Evolutionary conservation across 2,797 vertebrate species (phyloP).

Genomic region (Oophaga sylvatica): DNA sequence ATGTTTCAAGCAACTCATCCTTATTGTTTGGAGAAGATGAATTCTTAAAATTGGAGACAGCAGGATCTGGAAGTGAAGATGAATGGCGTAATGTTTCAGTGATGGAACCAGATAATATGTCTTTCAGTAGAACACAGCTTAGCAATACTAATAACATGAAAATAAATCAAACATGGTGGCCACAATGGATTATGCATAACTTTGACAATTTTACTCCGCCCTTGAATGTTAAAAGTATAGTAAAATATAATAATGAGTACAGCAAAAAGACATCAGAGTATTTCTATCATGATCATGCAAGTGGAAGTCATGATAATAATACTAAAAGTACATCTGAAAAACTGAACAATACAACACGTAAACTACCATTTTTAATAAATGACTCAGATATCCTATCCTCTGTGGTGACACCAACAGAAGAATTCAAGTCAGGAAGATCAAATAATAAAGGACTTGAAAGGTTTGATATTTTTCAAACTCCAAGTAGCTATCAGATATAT

Average conservation of each 20-base stretch:
- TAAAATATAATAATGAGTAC: slow-evolving; percentile 62
- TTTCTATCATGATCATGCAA: slow-evolving; percentile 64
- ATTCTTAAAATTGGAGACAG: slow-evolving; percentile 58
- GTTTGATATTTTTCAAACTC: slow-evolving; percentile 29
- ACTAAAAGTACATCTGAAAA: slow-evolving; percentile 38
- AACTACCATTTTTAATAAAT: slow-evolving; percentile 55
- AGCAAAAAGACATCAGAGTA: slow-evolving; percentile 61
- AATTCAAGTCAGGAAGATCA: slow-evolving; percentile 58
- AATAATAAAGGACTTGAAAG: slow-evolving; percentile 52
- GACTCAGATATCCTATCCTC: slow-evolving; percentile 38
- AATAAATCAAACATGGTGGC: slow-evolving; percentile 20
- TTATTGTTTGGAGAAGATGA: slow-evolving; percentile 61
- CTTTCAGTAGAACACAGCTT: slow-evolving; percentile 54
- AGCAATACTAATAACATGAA: not conserved
- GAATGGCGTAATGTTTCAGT: slow-evolving; percentile 62
- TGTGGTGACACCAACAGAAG: slow-evolving; percentile 44
- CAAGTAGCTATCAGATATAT: slow-evolving; percentile 2
- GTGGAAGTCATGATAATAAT: slow-evolving; percentile 60
- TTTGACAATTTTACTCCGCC: slow-evolving; percentile 51
- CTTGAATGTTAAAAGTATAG: slow-evolving; percentile 49
- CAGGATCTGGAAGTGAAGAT: slow-evolving; percentile 65
- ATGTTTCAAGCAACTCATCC: slow-evolving; percentile 59
- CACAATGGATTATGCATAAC: slow-evolving; percentile 55
- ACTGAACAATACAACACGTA: slow-evolving; percentile 18
- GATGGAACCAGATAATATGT: slow-evolving; percentile 62